Conservation (phyloP, 2,888 invertebrate genomes). For the Leptinotarsa juncta region DNA sequence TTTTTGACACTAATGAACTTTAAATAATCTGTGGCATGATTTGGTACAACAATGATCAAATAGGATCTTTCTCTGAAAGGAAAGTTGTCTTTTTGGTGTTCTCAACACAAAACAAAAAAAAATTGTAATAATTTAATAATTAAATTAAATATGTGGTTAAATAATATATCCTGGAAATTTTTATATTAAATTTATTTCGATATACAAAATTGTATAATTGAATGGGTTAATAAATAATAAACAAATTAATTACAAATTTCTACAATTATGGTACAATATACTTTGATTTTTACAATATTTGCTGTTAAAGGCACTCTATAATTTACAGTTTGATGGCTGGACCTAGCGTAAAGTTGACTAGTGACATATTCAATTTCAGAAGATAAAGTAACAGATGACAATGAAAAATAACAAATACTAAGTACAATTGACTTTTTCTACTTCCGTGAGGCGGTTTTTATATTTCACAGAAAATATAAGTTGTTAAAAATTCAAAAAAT, state of each 20-base stretch:
- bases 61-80: background rate
- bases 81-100: conserved; percentile 4
- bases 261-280: conserved; percentile 50
- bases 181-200: conserved; percentile 51
- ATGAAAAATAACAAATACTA: conserved; percentile 14
- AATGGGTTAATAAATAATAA: conserved; percentile 55
- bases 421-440: conserved; percentile 20
- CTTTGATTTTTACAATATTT: conserved; percentile 49
- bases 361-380: conserved; percentile 47
- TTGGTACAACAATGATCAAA: background rate
- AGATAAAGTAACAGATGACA: conserved; percentile 42
- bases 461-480: background rate
- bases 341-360: conserved; percentile 46
- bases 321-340: conserved; percentile 47
- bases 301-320: conserved; percentile 55
- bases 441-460: background rate
- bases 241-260: conserved; percentile 50
- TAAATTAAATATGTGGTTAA: conserved; percentile 11
- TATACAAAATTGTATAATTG: conserved; percentile 55
- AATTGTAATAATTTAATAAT: conserved; percentile 8
- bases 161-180: conserved; percentile 11
- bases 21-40: background rate
- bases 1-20: background rate
- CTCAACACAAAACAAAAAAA: background rate
- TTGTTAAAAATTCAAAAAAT: background rate